Evolutionary conservation across 2,888 invertebrate genomes (phyloP).

Genomic region (Serrognathus titanus): DNA sequence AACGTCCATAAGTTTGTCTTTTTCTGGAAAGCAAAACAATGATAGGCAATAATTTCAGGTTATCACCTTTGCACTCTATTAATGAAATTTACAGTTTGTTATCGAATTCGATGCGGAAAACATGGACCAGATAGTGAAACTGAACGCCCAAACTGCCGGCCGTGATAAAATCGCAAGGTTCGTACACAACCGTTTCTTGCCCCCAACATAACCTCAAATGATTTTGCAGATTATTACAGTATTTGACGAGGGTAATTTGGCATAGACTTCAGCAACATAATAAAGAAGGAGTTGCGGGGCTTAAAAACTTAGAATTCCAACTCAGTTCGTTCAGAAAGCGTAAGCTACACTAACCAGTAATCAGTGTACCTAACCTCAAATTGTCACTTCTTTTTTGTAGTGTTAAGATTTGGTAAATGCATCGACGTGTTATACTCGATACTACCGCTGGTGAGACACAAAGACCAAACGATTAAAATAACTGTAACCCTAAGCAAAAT

Average conservation of each 20-base stretch:
- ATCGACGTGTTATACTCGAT: constrained; percentile 76
- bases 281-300: constrained; percentile 65
- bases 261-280: constrained; percentile 66
- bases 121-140: constrained; percentile 50
- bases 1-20: constrained; percentile 86
- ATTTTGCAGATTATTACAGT: constrained; percentile 70
- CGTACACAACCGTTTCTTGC: too few relatives aligned
- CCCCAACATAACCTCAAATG: too few relatives aligned
- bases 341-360: constrained; percentile 46
- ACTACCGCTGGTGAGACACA: constrained; percentile 68
- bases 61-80: constrained; percentile 2
- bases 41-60: constrained; percentile 12
- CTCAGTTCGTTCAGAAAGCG: constrained; percentile 84
- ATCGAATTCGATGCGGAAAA: constrained; percentile 12
- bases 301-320: constrained; percentile 78
- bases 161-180: constrained; percentile 53
- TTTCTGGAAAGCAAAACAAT: constrained; percentile 70
- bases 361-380: too few relatives aligned
- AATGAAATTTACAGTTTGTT: not conserved
- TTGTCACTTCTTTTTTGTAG: constrained; percentile 38
- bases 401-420: constrained; percentile 81
- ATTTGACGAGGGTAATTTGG: constrained; percentile 77
- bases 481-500: constrained; percentile 77
- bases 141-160: constrained; percentile 53
- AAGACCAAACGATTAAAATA: constrained; percentile 66